phyloP scores from a whole-genome alignment of 1,140 invertebrate genomes.

The Triops cancriformis region DNA sequence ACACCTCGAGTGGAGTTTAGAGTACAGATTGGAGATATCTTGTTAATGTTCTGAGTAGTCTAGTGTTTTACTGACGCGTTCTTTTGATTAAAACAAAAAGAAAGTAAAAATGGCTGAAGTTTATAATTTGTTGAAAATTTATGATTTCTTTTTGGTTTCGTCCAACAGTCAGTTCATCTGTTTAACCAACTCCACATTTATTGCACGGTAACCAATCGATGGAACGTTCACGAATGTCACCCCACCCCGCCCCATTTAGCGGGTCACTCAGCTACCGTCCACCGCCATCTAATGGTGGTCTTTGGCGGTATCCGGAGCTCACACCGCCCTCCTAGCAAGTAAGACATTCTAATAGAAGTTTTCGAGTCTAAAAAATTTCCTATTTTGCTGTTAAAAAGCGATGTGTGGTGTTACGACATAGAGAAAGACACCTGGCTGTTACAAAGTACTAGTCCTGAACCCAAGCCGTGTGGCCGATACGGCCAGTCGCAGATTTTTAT shows the following conservation, averaged over 20 bases:
- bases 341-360: background rate
- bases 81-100: too few relatives aligned
- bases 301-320: slow-evolving; percentile 65
- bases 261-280: slow-evolving; percentile 80
- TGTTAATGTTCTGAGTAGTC: too few relatives aligned
- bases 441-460: slow-evolving; percentile 52
- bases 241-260: slow-evolving; percentile 69
- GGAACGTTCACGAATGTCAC: slow-evolving; percentile 53
- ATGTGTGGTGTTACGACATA: slow-evolving; percentile 82
- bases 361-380: background rate
- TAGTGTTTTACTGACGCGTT: too few relatives aligned
- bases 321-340: slow-evolving; percentile 32
- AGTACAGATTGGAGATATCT: too few relatives aligned
- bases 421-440: slow-evolving; percentile 65
- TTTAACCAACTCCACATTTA: slow-evolving; percentile 92
- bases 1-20: too few relatives aligned
- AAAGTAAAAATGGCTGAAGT: too few relatives aligned
- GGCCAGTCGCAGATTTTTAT: slow-evolving; percentile 77
- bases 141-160: background rate
- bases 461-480: slow-evolving; percentile 71
- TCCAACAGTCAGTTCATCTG: slow-evolving; percentile 42
- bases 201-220: slow-evolving; percentile 69
- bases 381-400: slow-evolving; percentile 43
- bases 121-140: too few relatives aligned
- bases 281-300: slow-evolving; percentile 77